These are phyloP conservation scores for Eueremaeus valkanovi DNA, from an alignment of 2,888 invertebrate genomes.

Conservation along the genomic window DNA sequence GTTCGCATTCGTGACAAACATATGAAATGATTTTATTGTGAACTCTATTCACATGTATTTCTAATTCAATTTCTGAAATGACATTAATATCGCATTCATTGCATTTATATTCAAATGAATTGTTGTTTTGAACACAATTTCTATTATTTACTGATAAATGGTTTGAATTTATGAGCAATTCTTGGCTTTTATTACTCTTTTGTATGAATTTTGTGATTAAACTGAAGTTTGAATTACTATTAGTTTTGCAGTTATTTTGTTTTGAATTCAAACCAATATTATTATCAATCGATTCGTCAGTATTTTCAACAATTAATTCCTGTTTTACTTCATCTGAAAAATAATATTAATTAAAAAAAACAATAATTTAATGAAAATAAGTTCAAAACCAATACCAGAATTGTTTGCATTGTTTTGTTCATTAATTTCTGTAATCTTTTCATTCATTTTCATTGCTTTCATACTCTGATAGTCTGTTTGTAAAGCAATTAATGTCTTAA, in stretches of 20 bases:
- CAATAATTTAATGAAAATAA: no score
- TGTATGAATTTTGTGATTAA: background rate
- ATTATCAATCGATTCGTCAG: no score
- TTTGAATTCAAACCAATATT: no score
- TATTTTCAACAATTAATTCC: background rate
- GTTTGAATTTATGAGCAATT: no score
- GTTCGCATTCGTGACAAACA: constrained; percentile 4
- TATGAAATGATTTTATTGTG: background rate
- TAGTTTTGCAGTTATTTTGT: background rate
- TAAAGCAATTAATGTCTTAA: no score
- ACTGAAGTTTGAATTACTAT: background rate
- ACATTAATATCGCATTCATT: background rate
- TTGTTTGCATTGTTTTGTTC: no score
- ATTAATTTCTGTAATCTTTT: no score
- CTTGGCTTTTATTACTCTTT: no score
- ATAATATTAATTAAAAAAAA: no score
- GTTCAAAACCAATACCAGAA: no score
- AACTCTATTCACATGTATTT: background rate
- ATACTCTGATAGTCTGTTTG: no score
- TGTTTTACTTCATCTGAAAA: background rate
- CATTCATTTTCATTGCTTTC: no score
- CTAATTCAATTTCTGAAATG: background rate
- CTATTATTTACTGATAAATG: background rate
- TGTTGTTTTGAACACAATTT: background rate
- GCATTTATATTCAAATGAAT: background rate